Conservation (phyloP, 2,888 invertebrate genomes). For the Malachius bipustulatus region DNA sequence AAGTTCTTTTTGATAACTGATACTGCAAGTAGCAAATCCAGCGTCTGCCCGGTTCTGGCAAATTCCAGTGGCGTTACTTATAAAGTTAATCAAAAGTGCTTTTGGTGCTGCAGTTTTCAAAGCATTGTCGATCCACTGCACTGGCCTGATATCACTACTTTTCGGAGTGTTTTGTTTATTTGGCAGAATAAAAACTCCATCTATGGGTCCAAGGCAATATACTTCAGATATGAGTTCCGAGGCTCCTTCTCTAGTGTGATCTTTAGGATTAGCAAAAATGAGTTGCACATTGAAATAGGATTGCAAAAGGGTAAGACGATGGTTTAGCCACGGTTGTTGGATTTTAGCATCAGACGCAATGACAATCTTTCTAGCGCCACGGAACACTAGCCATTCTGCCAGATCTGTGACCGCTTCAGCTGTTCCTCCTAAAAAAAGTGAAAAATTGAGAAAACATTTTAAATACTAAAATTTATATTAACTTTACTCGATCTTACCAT, state of each 20-base stretch:
- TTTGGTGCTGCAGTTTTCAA: slow-evolving; percentile 31
- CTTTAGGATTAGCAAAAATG: slow-evolving; percentile 26
- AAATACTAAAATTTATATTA: neutral
- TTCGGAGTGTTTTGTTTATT: slow-evolving; percentile 20
- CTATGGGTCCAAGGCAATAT: slow-evolving; percentile 25
- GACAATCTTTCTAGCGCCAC: slow-evolving; percentile 70
- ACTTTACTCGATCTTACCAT: slow-evolving; percentile 26
- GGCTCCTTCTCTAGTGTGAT: slow-evolving; percentile 27
- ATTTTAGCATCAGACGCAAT: slow-evolving; percentile 70
- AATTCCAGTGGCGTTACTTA: slow-evolving; percentile 27
- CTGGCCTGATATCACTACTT: slow-evolving; percentile 27
- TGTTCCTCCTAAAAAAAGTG: slow-evolving; percentile 25
- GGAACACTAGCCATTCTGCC: slow-evolving; percentile 71
- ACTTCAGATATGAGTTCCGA: slow-evolving; percentile 25
- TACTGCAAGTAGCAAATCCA: slow-evolving; percentile 30
- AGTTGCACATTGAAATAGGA: slow-evolving; percentile 30
- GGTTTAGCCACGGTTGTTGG: slow-evolving; percentile 50
- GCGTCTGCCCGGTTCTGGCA: slow-evolving; percentile 27
- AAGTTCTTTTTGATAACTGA: slow-evolving; percentile 28
- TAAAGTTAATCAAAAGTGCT: slow-evolving; percentile 31
- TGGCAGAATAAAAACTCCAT: slow-evolving; percentile 30
- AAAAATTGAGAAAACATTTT: neutral
- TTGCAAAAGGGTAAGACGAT: slow-evolving; percentile 29
- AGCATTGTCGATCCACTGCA: slow-evolving; percentile 31
- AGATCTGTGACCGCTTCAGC: slow-evolving; percentile 38